Evolutionary conservation across 2,113 vertebrate species (phyloP).

Genomic region (Calypte anna): DNA sequence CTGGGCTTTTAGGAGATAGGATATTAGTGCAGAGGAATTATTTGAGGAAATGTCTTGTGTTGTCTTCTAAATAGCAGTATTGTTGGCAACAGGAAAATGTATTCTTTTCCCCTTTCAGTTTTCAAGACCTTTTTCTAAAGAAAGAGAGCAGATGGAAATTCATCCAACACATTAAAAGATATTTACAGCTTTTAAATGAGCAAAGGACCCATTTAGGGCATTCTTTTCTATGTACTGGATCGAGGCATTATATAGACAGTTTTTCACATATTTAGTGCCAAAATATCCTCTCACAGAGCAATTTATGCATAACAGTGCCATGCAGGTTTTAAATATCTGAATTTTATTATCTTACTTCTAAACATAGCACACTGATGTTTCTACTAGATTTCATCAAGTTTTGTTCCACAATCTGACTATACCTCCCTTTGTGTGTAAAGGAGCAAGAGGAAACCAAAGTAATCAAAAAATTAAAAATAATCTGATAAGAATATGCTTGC

Average conservation of each 20-base stretch:
- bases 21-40: neutral
- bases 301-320: neutral
- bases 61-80: neutral
- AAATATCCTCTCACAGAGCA: neutral
- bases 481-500: neutral
- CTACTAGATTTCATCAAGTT: neutral
- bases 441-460: neutral
- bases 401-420: neutral
- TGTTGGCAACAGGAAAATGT: neutral
- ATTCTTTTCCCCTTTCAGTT: neutral
- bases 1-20: neutral
- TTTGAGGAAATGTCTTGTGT: neutral
- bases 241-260: neutral
- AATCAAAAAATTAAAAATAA: neutral
- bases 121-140: neutral
- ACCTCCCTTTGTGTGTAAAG: neutral
- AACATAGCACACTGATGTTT: neutral
- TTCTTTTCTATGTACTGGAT: neutral
- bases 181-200: slow-evolving; percentile 35
- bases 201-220: neutral
- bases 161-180: neutral
- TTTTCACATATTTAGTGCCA: neutral
- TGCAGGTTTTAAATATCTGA: neutral
- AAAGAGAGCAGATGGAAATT: neutral
- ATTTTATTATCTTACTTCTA: neutral